Evolutionary conservation across 2,113 vertebrate genomes (phyloP).

Genomic region (Microtus richardsoni): DNA sequence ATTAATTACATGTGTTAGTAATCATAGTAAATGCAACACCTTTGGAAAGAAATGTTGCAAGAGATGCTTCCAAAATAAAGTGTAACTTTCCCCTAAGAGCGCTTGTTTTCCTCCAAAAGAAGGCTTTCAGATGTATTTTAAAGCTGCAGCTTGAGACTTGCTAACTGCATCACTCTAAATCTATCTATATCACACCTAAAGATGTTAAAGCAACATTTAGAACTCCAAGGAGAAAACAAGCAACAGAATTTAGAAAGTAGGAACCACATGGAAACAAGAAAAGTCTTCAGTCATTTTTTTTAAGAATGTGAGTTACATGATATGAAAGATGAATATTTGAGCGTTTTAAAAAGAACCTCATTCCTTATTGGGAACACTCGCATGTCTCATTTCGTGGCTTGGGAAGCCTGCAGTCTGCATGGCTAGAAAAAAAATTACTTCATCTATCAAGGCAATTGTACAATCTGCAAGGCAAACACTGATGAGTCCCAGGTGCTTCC

Average conservation of each 20-base stretch:
- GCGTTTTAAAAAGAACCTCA: slow-evolving; percentile 76
- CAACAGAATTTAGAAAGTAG: slow-evolving; percentile 82
- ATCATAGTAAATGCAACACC: slow-evolving; percentile 74
- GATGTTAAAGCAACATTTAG: slow-evolving; percentile 84
- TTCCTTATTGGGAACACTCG: slow-evolving; percentile 76
- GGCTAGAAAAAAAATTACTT: slow-evolving; percentile 51
- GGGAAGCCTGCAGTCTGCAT: slow-evolving; percentile 47
- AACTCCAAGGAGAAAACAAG: slow-evolving; percentile 81
- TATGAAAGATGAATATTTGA: slow-evolving; percentile 65
- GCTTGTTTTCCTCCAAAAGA: slow-evolving; percentile 78
- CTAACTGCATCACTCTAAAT: slow-evolving; percentile 82
- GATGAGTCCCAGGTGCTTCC: neutral
- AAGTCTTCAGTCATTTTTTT: slow-evolving; percentile 80
- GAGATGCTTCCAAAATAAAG: slow-evolving; percentile 81
- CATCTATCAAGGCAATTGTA: slow-evolving; percentile 14
- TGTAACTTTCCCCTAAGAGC: slow-evolving; percentile 79
- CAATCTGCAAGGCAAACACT: slow-evolving; percentile 5
- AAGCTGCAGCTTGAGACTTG: slow-evolving; percentile 82
- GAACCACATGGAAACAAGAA: slow-evolving; percentile 77
- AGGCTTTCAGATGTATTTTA: slow-evolving; percentile 83
- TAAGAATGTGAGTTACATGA: slow-evolving; percentile 75
- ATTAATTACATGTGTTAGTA: slow-evolving; percentile 63
- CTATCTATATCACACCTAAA: slow-evolving; percentile 83
- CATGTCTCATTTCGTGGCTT: slow-evolving; percentile 62
- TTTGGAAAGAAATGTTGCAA: slow-evolving; percentile 75